phyloP scores from a whole-genome alignment of 53 echinoderm and acorn worm species.

The Echinometra lucunter region DNA sequence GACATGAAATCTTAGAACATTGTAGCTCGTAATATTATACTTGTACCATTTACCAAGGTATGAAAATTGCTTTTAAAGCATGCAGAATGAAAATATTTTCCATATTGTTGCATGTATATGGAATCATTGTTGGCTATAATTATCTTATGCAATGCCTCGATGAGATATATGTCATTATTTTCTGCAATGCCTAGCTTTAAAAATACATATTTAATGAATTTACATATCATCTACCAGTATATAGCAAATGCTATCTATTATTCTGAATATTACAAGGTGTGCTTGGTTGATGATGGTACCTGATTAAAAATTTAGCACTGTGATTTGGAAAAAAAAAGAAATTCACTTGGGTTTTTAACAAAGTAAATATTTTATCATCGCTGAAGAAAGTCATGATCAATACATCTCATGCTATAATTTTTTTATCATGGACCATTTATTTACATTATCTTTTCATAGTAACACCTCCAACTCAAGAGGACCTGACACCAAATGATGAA shows the following conservation, averaged over 20 bases:
- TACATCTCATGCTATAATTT: not conserved
- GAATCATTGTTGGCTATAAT: not conserved
- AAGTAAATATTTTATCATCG: not conserved
- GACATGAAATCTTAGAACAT: not conserved
- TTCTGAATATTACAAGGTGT: not conserved
- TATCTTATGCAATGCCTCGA: not conserved
- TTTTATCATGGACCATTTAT: not conserved
- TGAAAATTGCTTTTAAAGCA: not conserved
- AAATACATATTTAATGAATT: not conserved
- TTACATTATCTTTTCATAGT: constrained; percentile 58
- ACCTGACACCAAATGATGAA: constrained; percentile 74
- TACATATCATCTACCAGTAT: not conserved
- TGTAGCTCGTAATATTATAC: not conserved
- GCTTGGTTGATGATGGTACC: not conserved
- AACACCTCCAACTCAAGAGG: constrained; percentile 89
- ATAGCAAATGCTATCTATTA: not conserved
- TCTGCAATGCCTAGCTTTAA: not conserved
- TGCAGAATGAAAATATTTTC: not conserved
- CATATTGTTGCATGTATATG: not conserved
- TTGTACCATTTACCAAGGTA: not conserved
- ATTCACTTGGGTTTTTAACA: not conserved
- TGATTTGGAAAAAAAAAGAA: not conserved
- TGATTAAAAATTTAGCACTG: not conserved
- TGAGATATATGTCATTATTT: not conserved
- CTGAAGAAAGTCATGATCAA: not conserved